Conservation (phyloP, 2,888 invertebrate genomes). For the Eristalinus aeneus region DNA sequence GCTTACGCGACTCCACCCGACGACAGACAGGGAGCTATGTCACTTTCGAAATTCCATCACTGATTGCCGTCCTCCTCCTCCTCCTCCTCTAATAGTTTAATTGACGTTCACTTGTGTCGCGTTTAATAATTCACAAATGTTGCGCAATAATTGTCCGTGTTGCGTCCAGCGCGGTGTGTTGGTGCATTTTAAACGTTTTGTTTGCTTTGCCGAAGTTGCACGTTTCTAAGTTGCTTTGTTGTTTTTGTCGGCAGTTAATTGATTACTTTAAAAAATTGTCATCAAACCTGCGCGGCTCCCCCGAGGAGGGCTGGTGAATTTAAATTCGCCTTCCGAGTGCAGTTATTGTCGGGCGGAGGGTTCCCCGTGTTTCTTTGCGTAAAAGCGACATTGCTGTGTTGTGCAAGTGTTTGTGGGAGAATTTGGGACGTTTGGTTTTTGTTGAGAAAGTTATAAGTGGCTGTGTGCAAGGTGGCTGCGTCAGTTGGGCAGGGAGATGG, state of each 20-base stretch:
- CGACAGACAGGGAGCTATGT: slow-evolving; percentile 11
- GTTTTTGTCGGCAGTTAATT: slow-evolving; percentile 35
- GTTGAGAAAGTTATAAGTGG: not conserved
- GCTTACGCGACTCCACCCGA: slow-evolving; percentile 10
- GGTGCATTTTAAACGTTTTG: slow-evolving; percentile 58
- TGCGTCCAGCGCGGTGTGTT: slow-evolving; percentile 33
- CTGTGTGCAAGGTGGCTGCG: not conserved
- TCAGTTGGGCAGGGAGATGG: not conserved
- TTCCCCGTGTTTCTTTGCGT: not conserved
- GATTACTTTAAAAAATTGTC: slow-evolving; percentile 53
- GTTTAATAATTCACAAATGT: slow-evolving; percentile 52
- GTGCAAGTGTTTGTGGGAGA: slow-evolving; percentile 27
- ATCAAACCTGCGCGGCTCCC: slow-evolving; percentile 36
- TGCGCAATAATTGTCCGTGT: slow-evolving; percentile 63
- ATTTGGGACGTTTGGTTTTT: not conserved
- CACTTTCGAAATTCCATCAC: slow-evolving; percentile 52
- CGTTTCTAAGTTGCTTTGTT: not conserved
- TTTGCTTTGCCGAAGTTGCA: not conserved
- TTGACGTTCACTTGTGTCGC: slow-evolving; percentile 6
- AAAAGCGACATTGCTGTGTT: slow-evolving; percentile 15
- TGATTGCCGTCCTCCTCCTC: not conserved
- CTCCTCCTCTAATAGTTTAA: not conserved
- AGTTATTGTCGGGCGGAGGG: slow-evolving; percentile 15
- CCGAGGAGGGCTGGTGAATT: not conserved
- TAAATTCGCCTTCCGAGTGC: slow-evolving; percentile 6